phyloP scores from a whole-genome alignment of 1,140 invertebrate species.

The Lepidurus arcticus region DNA sequence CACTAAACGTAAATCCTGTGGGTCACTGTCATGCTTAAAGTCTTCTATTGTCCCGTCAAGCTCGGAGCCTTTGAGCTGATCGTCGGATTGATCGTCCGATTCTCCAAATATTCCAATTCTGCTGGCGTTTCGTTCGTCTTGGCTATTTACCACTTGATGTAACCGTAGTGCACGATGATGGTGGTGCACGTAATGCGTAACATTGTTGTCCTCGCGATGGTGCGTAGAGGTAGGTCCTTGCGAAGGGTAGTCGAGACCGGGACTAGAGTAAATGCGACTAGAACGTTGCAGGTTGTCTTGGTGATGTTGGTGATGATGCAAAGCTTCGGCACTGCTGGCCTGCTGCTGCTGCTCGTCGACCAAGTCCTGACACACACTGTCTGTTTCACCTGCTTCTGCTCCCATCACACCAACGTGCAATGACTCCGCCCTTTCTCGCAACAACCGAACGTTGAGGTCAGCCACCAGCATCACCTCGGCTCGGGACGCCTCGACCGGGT shows the following conservation, averaged over 20 bases:
- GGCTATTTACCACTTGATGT: neutral
- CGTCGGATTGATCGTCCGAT: neutral
- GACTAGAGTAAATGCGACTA: neutral
- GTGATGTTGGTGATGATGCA: neutral
- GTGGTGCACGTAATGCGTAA: constrained; percentile 17
- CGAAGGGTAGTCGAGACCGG: constrained; percentile 5
- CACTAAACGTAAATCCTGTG: constrained; percentile 33
- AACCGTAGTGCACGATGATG: neutral
- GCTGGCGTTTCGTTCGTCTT: neutral
- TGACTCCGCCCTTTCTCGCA: constrained; percentile 13
- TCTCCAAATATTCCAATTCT: neutral
- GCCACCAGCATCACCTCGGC: constrained; percentile 13
- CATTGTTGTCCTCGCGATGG: neutral
- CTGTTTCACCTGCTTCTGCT: constrained; percentile 7
- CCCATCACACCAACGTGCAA: constrained; percentile 8
- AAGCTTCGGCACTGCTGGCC: neutral
- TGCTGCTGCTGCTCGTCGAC: neutral
- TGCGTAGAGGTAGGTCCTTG: neutral
- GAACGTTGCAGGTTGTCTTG: constrained; percentile 7
- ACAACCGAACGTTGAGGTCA: constrained; percentile 21
- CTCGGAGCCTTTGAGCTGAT: neutral
- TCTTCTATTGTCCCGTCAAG: neutral
- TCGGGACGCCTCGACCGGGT: neutral
- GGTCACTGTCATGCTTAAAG: constrained; percentile 28
- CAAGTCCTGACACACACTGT: constrained; percentile 12